phyloP scores from a whole-genome alignment of 2,113 vertebrate species.

The Erinaceus europaeus region DNA sequence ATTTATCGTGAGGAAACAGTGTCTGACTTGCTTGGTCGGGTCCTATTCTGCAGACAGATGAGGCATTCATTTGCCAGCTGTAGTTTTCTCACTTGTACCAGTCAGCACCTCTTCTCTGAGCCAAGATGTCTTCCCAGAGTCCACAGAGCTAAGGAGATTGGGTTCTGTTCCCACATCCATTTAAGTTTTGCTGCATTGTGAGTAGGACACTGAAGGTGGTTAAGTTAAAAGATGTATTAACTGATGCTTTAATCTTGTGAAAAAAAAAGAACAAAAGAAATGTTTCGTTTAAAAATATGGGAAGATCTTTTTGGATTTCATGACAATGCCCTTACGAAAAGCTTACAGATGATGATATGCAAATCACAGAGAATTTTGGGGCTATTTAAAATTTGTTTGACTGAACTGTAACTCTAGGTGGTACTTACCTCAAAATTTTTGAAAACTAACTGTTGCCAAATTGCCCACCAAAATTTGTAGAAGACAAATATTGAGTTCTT shows the following conservation, averaged over 20 bases:
- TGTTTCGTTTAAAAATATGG: neutral
- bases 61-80: neutral
- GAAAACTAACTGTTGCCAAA: neutral
- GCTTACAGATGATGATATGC: neutral
- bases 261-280: neutral
- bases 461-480: neutral
- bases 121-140: neutral
- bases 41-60: neutral
- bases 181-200: neutral
- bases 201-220: neutral
- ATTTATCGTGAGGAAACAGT: neutral
- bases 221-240: neutral
- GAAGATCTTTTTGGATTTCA: neutral
- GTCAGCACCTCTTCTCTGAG: neutral
- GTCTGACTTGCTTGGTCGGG: neutral
- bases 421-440: neutral
- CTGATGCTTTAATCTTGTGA: neutral
- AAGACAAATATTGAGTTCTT: too few species aligned
- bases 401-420: neutral
- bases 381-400: neutral
- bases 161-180: neutral
- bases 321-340: neutral
- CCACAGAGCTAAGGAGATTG: neutral
- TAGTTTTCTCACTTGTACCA: neutral
- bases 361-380: neutral